Percentiles rank a stretch among this genome's conserved stretches.
Evolutionary conservation across 2,888 invertebrate genomes (phyloP).

Genomic region (Gryllus longicercus): DNA sequence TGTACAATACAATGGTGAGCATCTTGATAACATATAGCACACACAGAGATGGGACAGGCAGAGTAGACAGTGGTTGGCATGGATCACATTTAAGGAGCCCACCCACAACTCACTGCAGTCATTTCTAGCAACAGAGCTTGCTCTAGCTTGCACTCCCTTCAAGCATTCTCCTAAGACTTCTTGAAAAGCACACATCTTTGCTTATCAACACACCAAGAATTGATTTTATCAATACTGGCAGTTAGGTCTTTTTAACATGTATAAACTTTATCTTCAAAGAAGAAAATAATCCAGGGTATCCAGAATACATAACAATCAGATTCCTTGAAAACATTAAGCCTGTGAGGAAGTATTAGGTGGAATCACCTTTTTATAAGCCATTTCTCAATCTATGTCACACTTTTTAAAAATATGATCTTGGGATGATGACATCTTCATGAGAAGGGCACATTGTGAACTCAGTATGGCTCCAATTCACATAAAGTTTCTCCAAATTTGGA

Average conservation of each 20-base stretch:
- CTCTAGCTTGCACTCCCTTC: slow-evolving; percentile 11
- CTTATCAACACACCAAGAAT: slow-evolving; percentile 1
- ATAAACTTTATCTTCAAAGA: not conserved
- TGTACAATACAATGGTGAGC: slow-evolving; percentile 10
- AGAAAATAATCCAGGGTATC: slow-evolving; percentile 6
- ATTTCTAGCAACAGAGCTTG: not conserved
- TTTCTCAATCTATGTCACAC: slow-evolving; percentile 7
- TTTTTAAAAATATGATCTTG: slow-evolving; percentile 1
- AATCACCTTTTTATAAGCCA: not conserved
- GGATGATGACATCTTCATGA: not conserved
- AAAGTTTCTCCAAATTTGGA: no score
- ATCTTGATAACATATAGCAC: slow-evolving; percentile 11
- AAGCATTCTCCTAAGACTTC: not conserved
- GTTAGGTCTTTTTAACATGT: slow-evolving; percentile 17
- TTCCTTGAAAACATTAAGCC: not conserved
- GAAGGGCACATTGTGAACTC: not conserved
- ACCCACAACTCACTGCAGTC: not conserved
- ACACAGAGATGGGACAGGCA: slow-evolving; percentile 4
- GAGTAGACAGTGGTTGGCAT: slow-evolving; percentile 1
- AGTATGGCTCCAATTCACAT: no score
- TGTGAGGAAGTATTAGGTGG: not conserved
- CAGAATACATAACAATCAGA: not conserved
- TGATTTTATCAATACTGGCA: slow-evolving; percentile 8
- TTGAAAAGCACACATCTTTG: not conserved
- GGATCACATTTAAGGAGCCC: slow-evolving; percentile 1